phyloP scores from a whole-genome alignment of 2,888 invertebrate species.

The Drosophila mulleri region DNA sequence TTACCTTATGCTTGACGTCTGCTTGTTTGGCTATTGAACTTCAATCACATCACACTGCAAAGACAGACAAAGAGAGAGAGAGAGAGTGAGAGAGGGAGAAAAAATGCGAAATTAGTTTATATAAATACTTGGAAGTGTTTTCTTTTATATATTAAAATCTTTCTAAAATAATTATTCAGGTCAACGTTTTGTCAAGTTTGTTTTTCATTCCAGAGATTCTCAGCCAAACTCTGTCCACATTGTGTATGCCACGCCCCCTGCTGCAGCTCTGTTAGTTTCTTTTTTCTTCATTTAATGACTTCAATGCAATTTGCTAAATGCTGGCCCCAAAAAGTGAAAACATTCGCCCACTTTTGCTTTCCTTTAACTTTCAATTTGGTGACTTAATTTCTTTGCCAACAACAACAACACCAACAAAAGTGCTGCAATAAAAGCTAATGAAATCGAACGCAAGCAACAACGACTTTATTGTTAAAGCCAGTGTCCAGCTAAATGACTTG shows the following conservation, averaged over 20 bases:
- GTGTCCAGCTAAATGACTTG: conserved; percentile 46
- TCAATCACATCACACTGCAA: conserved; percentile 58
- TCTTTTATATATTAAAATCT: background rate
- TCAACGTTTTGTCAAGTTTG: background rate
- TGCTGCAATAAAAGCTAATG: conserved; percentile 78
- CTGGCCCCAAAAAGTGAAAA: conserved; percentile 71
- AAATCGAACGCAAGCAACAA: conserved; percentile 70
- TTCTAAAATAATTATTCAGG: background rate
- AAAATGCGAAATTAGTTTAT: conserved; percentile 52
- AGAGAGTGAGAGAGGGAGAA: background rate
- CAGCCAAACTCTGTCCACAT: background rate
- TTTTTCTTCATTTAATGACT: conserved; percentile 50
- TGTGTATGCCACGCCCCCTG: conserved; percentile 11
- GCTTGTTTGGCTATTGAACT: conserved; percentile 53
- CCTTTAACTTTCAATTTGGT: conserved; percentile 76
- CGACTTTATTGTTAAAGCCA: conserved; percentile 58
- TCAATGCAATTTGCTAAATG: conserved; percentile 57
- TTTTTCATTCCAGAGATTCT: no score
- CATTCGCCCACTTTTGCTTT: conserved; percentile 68
- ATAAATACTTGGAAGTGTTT: conserved; percentile 41
- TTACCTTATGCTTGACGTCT: conserved; percentile 61
- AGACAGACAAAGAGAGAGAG: background rate
- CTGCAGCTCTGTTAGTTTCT: conserved; percentile 37
- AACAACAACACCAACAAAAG: conserved; percentile 34
- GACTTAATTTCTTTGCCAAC: conserved; percentile 76